phyloP scores from a whole-genome alignment of 2,113 vertebrate species.

The human region DNA sequence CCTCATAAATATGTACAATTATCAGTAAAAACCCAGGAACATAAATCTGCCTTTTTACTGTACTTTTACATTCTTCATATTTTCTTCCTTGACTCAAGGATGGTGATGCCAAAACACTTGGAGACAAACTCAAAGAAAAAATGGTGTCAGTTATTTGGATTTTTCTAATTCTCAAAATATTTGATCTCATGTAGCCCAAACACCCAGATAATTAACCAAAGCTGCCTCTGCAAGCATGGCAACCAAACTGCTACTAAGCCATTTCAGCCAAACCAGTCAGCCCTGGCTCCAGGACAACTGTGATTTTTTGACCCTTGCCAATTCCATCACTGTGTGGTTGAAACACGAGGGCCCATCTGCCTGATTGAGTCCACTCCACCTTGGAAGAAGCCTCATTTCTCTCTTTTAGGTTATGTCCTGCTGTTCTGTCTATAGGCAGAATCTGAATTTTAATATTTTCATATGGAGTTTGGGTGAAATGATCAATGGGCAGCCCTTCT shows the following conservation, averaged over 20 bases:
- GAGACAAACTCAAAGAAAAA: conserved; percentile 43
- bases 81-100: not conserved
- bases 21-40: not conserved
- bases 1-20: not conserved
- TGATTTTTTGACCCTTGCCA: not conserved
- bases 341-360: not conserved
- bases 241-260: not conserved
- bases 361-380: not conserved
- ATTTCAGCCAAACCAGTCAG: not conserved
- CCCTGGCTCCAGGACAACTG: not conserved
- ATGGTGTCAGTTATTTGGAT: conserved; percentile 20
- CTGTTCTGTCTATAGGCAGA: not conserved
- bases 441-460: not conserved
- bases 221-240: not conserved
- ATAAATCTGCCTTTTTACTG: not conserved
- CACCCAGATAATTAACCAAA: conserved; percentile 40
- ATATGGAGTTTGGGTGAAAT: not conserved
- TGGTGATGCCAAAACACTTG: not conserved
- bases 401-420: not conserved
- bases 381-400: not conserved
- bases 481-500: not conserved
- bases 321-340: not conserved
- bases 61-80: conserved; percentile 7
- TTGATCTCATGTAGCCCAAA: conserved; percentile 19
- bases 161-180: conserved; percentile 47